Percentiles rank a stretch among this genome's conserved stretches.
Conservation (phyloP, 2,888 invertebrate genomes). For the Meandrusa payeni region DNA sequence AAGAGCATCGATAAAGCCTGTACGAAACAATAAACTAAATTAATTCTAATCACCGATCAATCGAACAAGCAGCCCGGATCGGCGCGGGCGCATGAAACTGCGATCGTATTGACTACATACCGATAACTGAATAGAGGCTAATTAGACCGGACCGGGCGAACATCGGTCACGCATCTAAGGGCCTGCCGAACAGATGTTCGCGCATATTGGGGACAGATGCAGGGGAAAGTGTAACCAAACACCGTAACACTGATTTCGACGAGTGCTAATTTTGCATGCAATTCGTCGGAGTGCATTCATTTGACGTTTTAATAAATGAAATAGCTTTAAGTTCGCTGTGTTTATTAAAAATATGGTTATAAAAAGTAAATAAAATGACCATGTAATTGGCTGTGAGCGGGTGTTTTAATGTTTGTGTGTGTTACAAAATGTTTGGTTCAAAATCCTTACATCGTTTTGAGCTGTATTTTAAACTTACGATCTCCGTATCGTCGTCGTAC, state of each 20-base stretch:
- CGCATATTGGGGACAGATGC: conserved; percentile 63
- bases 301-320: conserved; percentile 6
- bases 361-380: conserved; percentile 3
- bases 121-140: conserved; percentile 72
- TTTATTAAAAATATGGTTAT: background rate
- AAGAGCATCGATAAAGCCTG: too few species aligned
- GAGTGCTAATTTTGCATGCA: conserved; percentile 40
- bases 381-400: too few species aligned
- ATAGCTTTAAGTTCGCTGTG: conserved; percentile 3
- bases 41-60: conserved; percentile 53
- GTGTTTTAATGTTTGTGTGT: too few species aligned
- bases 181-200: conserved; percentile 60
- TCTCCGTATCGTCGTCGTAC: too few species aligned
- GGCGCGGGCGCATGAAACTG: conserved; percentile 49
- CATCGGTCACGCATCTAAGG: conserved; percentile 56
- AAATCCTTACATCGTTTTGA: too few species aligned
- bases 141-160: conserved; percentile 54
- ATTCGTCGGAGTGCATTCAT: conserved; percentile 11
- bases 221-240: conserved; percentile 48
- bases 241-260: conserved; percentile 37
- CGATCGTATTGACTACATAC: conserved; percentile 61
- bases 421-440: too few species aligned
- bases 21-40: conserved; percentile 39
- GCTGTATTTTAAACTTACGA: too few species aligned
- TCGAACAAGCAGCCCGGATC: conserved; percentile 44